Base-by-base conservation (phyloP, 1,140 invertebrate genomes). In the Drosophila ambigua region DNA sequence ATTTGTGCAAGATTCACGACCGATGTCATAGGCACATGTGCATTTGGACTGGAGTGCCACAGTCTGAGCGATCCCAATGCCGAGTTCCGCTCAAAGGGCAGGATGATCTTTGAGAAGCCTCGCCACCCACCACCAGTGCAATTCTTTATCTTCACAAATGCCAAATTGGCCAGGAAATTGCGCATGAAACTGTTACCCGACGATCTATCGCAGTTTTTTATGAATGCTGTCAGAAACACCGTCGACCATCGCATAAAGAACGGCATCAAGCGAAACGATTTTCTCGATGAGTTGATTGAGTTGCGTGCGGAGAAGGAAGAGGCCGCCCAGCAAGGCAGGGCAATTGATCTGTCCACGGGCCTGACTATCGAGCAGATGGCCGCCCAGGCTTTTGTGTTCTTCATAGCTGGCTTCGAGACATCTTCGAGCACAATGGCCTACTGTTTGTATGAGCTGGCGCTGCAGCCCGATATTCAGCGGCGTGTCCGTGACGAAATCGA, bases 1-100 rank as follows among this genome's bases (percentile, higher is more conserved):
- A 73, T 94, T 2, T 93, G 94, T 49, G 93, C 93, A 0, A 92
- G 93, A 50, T 95, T 93, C 71, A 93, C 94, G 0, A 95, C 94
- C 44, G 95, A 95, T 84, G 91, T 93, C 1, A 94, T 94, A 23
- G 93, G 93, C 0, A 92, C 88, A 7, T 92, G 92, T 60, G 93
- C 92, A 13, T 94, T 94, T 50, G 93, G 93, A 0, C 69, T 94
- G 2, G 92, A 94, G 13, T 92, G 92, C 24, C 92, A 93, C 52
- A 91, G 92, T 15, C 81, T 93, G 5, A 90, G 89, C 5, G 80
- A 93, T 59, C 91, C 92, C 1, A 69, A 92, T 43, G 91, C 92
- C 0, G 79, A 93, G 15, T 95, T 94, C 65, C 91, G 92, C 9
- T 45, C 60, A 5, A 91, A 90, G 9, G 92, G 83, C 7, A 64